phyloP scores from a whole-genome alignment of 2,797 vertebrate species.

The Sarcoramphus papa region DNA sequence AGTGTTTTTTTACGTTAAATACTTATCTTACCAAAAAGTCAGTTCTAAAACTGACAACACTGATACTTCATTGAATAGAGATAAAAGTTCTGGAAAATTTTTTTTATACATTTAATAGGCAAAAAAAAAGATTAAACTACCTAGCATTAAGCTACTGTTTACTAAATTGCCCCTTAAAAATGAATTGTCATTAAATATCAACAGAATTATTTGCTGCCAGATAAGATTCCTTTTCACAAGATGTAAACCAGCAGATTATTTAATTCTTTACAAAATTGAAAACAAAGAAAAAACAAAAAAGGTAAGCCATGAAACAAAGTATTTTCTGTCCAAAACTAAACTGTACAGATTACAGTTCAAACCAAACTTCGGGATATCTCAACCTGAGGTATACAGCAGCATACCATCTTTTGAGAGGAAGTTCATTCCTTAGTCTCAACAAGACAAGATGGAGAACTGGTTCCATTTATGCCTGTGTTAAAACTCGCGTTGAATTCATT shows the following conservation, averaged over 20 bases:
- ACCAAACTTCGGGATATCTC: not conserved
- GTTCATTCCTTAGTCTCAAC: not conserved
- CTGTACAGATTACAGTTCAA: not conserved
- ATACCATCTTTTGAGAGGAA: not conserved
- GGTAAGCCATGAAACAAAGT: not conserved
- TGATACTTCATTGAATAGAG: not conserved
- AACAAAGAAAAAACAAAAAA: not conserved
- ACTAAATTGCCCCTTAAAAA: not conserved
- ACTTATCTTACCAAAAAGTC: not conserved
- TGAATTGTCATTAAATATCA: not conserved
- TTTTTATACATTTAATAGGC: not conserved
- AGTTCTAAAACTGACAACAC: not conserved
- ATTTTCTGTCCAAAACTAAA: not conserved
- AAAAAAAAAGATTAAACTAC: not conserved
- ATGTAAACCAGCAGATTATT: not conserved
- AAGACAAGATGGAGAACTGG: not conserved
- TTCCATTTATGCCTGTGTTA: not conserved
- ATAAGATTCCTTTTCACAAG: not conserved
- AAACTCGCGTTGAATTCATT: not conserved
- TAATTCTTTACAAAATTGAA: not conserved
- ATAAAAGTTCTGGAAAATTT: not conserved
- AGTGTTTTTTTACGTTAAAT: not conserved
- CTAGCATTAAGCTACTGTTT: not conserved
- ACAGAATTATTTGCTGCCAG: not conserved
- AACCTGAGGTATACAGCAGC: not conserved